Evolutionary conservation across 1,140 invertebrate species (phyloP), one percentile per base, ranked within the genome.

Genomic region (Oscheius sp.): DNA sequence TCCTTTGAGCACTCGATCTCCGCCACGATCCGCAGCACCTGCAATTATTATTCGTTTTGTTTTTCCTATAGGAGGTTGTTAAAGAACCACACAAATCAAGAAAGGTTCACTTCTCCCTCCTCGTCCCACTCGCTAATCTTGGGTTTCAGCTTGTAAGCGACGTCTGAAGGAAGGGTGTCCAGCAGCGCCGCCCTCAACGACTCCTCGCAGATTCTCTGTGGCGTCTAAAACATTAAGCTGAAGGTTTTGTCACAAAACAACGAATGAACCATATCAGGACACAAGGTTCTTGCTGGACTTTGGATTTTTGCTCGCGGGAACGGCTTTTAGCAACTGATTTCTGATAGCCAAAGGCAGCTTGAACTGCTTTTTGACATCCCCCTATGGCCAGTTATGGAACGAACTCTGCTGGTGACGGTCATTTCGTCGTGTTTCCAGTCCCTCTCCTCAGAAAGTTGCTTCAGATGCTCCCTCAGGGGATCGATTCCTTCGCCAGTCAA

Each of bases 401-500:
- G 15, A 13, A 70, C 28, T 55, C 58, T 49, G 4, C 26, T 73
- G 2, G 58, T 75, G 1, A 73, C n/a, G n/a, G 73, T 62, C 10
- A 26, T 26, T n/a, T 38, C 18, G 26, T 66, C 64, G 15, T 68
- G 31, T 64, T 46, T 64, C 72, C 72, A 77, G 3, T 65, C 61
- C 46, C 64, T 36, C 20, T 63, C 58, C 7, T 42, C 36, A 2
- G 75, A 73, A 18, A 76, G 55, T n/a, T 29, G 31, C 62, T 61
- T 69, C 66, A 82, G 65, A 80, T 82, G 74, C 3, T 35, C 34
- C 28, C 81, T 70, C 29, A 83, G 68, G 29, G 45, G 52, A 46
- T 83, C 83, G 36, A 84, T 71, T 35, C 81, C 81, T 26, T 83
- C 77, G 46, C 81, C 75, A 26, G 36, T 84, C 32, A 76, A 34